Base-by-base conservation (phyloP, 2,113 vertebrate genomes). In the Eublepharis macularius region DNA sequence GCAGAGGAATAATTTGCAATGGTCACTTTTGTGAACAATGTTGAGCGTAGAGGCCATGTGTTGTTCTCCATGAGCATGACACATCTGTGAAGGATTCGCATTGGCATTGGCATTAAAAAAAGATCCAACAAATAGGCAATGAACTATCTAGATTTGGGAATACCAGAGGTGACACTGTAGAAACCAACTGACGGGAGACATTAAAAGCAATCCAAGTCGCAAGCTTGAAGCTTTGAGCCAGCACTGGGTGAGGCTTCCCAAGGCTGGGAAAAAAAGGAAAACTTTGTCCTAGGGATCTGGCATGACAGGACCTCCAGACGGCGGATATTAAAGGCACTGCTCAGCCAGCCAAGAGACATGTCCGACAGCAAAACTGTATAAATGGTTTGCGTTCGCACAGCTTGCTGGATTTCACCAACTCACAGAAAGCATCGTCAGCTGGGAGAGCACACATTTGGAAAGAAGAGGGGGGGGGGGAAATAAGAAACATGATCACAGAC, bases 331-430 rank as follows among this genome's bases (percentile, higher is more conserved):
- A 92, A 88, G 6, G 66, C 87, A 78, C 45, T 83, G 89, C 24
- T 60, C 97, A 98, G 87, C 97, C 98, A 0, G 96, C 96, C 96
- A 97, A 95, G 90, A 98, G 96, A 94, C 98, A 99, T 12, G 97
- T 98, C 76, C 96, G 97, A 94, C 98, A 99, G 95, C 98, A 99
- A 94, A 99, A 98, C 92, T 98, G 97, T 74, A 97, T 96, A 93
- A 98, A 98, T 65, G 98, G 96, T 92, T 98, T 99, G 95, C 97
- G 97, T 92, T 98, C 97, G 80, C 98, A 99, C 54, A 99, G 96
- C 86, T 97, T 96, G 92, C 98, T 98, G 86, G 98, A 98, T 89
- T 97, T 98, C 82, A 99, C 97, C 98, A 98, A 98, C 94, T 98
- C 97, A 51, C 98, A 98, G 96, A 99, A 99, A 1, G 96, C 95